Conservation (phyloP, 2,888 invertebrate species). For the Glomeris marginata region DNA sequence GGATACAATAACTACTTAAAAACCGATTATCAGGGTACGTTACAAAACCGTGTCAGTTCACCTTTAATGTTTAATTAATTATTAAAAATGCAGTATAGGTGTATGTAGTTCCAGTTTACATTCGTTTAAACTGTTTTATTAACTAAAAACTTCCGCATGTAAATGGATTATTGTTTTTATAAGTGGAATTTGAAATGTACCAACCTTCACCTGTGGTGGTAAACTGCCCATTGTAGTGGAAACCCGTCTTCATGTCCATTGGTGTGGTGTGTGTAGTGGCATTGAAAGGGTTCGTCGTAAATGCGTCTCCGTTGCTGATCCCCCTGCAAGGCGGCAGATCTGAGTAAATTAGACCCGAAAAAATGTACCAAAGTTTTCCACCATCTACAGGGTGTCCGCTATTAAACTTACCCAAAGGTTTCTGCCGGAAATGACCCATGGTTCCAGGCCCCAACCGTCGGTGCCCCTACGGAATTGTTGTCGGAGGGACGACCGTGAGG, state of each 20-base stretch:
- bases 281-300: constrained; percentile 11
- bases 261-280: constrained; percentile 5
- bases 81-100: too few species aligned
- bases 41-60: too few species aligned
- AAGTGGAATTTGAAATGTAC: not conserved
- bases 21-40: too few species aligned
- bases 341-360: too few species aligned
- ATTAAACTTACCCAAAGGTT: constrained; percentile 9
- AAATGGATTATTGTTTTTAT: not conserved
- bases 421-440: constrained; percentile 11
- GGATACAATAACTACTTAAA: too few species aligned
- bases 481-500: too few species aligned
- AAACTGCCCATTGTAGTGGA: constrained; percentile 14
- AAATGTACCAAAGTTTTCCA: too few species aligned
- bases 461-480: not conserved
- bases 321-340: constrained; percentile 3
- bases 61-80: too few species aligned
- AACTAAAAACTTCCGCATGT: too few species aligned
- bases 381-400: too few species aligned
- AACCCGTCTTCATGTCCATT: constrained; percentile 11
- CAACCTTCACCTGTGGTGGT: constrained; percentile 5
- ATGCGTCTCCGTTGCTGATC: constrained; percentile 12
- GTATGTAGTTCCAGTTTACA: too few species aligned
- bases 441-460: constrained; percentile 9
- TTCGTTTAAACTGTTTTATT: too few species aligned